Percentiles rank a stretch among this genome's conserved stretches.
Conservation (phyloP, 2,888 invertebrate species). For the Agrochola macilenta region DNA sequence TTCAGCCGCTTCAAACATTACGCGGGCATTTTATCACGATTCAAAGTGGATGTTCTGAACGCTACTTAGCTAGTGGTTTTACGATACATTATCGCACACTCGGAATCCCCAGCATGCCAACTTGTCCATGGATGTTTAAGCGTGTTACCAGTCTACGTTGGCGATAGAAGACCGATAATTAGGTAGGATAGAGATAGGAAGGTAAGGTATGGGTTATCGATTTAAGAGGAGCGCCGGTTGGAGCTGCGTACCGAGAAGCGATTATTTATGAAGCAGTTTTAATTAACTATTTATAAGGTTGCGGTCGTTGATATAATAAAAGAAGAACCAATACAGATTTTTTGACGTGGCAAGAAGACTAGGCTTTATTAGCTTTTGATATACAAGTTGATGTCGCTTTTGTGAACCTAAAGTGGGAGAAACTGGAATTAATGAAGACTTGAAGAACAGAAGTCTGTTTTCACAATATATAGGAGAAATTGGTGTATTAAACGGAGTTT, state of each 20-base stretch:
- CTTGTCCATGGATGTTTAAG: constrained; percentile 38
- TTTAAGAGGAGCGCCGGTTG: not conserved
- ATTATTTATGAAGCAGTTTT: not conserved
- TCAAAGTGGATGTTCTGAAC: constrained; percentile 17
- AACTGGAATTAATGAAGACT: not conserved
- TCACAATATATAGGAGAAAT: not conserved
- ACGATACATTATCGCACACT: constrained; percentile 47
- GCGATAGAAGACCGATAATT: constrained; percentile 38
- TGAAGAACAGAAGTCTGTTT: not conserved
- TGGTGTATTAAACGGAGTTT: not conserved
- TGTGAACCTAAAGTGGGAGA: not conserved
- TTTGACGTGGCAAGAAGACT: not conserved
- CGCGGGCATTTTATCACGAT: constrained; percentile 9
- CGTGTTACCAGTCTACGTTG: constrained; percentile 26
- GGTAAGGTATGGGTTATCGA: constrained; percentile 25
- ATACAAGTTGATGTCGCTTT: not conserved
- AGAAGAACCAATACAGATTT: not conserved
- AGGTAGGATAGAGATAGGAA: not conserved
- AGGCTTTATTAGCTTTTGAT: not conserved
- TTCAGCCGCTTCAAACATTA: constrained; percentile 6
- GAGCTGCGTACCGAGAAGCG: not conserved
- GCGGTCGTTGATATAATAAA: not conserved
- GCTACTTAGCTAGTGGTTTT: constrained; percentile 22
- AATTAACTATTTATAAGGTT: not conserved
- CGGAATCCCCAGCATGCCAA: constrained; percentile 26